phyloP scores from a whole-genome alignment of 2,888 invertebrate genomes.

The Apodemia zela region DNA sequence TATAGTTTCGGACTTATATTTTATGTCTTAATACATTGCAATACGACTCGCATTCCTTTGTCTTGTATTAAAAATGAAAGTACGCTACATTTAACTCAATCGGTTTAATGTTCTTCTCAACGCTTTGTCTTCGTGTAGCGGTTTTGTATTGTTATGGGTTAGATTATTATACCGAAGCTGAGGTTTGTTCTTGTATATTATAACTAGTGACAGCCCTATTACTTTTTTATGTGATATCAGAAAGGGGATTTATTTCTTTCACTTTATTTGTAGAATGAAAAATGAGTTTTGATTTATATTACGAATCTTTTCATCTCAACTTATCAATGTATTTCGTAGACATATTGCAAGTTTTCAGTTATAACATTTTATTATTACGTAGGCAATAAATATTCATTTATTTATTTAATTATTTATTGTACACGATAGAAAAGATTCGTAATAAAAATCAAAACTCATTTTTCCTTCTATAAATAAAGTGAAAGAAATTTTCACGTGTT shows the following conservation, averaged over 20 bases:
- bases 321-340: too few relatives aligned
- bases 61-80: neutral
- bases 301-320: too few relatives aligned
- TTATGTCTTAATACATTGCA: neutral
- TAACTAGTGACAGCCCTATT: slow-evolving; percentile 3
- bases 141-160: slow-evolving; percentile 20
- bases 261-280: neutral
- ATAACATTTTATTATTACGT: too few relatives aligned
- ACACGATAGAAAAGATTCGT: too few relatives aligned
- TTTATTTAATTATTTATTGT: too few relatives aligned
- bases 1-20: neutral
- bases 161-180: neutral
- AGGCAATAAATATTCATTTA: too few relatives aligned
- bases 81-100: slow-evolving; percentile 33
- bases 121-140: slow-evolving; percentile 29
- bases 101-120: slow-evolving; percentile 30
- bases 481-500: too few relatives aligned
- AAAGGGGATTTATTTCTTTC: neutral
- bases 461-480: neutral
- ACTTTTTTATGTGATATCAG: neutral
- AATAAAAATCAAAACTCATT: neutral
- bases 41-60: slow-evolving; percentile 18
- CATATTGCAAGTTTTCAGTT: too few relatives aligned
- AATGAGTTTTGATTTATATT: neutral
- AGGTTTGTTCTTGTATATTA: neutral